These are phyloP conservation scores for Cydia strobilella DNA, from an alignment of 1,140 invertebrate species.

Conservation along the genomic window DNA sequence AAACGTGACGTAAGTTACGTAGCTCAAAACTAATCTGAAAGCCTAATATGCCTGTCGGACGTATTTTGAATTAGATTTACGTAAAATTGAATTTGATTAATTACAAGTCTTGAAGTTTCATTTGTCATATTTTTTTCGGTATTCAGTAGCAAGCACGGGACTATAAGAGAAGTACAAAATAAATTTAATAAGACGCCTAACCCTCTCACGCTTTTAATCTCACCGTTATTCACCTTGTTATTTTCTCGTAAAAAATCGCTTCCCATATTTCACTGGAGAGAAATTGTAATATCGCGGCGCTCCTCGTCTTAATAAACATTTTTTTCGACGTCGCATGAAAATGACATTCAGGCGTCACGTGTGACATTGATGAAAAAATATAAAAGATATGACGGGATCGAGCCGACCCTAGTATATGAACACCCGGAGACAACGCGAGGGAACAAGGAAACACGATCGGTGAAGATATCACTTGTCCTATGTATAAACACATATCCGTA, in stretches of 20 bases:
- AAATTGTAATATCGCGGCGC: conserved; percentile 76
- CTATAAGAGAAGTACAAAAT: conserved; percentile 5
- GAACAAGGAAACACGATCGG: neutral
- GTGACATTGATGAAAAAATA: conserved; percentile 80
- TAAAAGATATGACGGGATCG: conserved; percentile 76
- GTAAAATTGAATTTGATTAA: no score
- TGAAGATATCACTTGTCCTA: conserved; percentile 8
- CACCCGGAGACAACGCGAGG: conserved; percentile 23
- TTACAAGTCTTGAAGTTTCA: no score
- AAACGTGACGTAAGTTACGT: no score
- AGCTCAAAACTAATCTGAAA: no score
- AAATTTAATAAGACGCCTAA: conserved; percentile 39
- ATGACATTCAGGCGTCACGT: conserved; percentile 78
- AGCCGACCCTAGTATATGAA: conserved; percentile 43
- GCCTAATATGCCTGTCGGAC: no score
- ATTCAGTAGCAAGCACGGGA: no score
- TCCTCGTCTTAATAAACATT: conserved; percentile 76
- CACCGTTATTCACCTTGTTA: conserved; percentile 70
- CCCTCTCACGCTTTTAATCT: conserved; percentile 64
- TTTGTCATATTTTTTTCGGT: no score
- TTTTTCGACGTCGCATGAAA: conserved; percentile 75
- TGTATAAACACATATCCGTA: neutral
- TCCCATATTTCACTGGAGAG: conserved; percentile 78
- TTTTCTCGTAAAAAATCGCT: conserved; percentile 78
- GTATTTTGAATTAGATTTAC: no score